Evolutionary conservation across 2,888 invertebrate genomes (phyloP), one percentile per base, ranked within the genome.

Genomic region (Platycheirus albimanus): DNA sequence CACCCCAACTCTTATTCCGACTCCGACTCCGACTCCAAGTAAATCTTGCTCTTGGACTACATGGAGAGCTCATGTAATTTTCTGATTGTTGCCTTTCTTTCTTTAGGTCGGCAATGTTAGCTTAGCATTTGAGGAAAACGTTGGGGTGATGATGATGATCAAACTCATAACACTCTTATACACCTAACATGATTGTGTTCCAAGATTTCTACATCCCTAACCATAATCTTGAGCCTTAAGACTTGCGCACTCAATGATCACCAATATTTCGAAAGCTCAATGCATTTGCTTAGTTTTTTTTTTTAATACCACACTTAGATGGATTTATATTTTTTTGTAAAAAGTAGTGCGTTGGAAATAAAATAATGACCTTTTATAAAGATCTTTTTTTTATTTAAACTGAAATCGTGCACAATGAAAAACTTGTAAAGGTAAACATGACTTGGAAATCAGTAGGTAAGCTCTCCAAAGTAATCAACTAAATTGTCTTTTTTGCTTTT

Each of bases 191-290:
- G 33, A 54, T 38, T 56, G 38, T 20, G 24, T 24, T 28, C 4
- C 19, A n/a, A 36, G 67, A 66, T 78, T 72, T 72, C 78, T 72
- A 43, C 72, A 78, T 58, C 66, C 64, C 58, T 66, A 74, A 43
- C 66, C 66, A 72, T 66, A 72, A 69, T 79, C 75, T 75, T 75
- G 75, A 80, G 74, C 61, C 61, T 79, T 74, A n/a, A 64, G 28
- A 43, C 33, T 43, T 33, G 30, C 30, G 17, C 41, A 13, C 64
- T 47, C 41, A 69, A n/a, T 45, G 36, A 61, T 33, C 49, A 58
- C 0, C n/a, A 30, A 61, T n/a, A 61, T 79, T 58, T 58, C 67
- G 61, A 66, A 74, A 74, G 64, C 5, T 54, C 2, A 36, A 61
- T 52, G 8, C 11, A 63, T 7, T 28, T 38, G 19, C 19, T 33